Evolutionary conservation across 2,113 vertebrate genomes (phyloP), one percentile per base, ranked within the genome.

Genomic region (Arvicanthis niloticus): DNA sequence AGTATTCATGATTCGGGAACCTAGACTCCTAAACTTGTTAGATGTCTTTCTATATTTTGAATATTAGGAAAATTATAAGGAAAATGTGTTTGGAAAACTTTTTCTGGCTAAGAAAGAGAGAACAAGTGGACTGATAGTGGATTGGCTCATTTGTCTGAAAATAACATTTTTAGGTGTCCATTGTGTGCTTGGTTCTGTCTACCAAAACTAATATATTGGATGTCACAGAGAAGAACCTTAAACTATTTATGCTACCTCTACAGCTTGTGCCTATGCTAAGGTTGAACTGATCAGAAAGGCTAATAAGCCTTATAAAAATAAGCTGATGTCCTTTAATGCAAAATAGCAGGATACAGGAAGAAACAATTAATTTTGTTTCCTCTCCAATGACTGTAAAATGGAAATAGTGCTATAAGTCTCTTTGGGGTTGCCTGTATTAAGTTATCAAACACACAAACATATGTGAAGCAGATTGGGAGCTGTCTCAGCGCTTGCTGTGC

Each of bases 311-410:
- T 53, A 78, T 31, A 68, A 68, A 68, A 68, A 40, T n/a, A 53
- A 62, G 31, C 80, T 77, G 37, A 62, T 9, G 68, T 87, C 37
- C 19, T 80, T 75, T 56, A 67, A 13, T 42, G 67, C 3, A 90
- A 42, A 62, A 51, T 17, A 42, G 10, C 2, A n/a, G 26, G 4
- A 88, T 75, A 73, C 26, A 51, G 53, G n/a, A 8, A 78, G 37
- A 81, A 26, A 72, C 40, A 13, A 42, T 91, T 90, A 31, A n/a
- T 7, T 68, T 0, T n/a, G 31, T 31, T 80, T 91, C n/a, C 34
- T 65, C 87, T 93, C 78, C 62, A 67, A 5, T 67, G 76, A 73
- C 81, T 93, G 8, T 84, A 48, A 91, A 93, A n/a, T 51, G 53
- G 0, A 31, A 78, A 58, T 68, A 68, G 51, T 51, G 65, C 12